These are phyloP conservation scores for Murina feae DNA, from an alignment of 2,113 vertebrate species.

Conservation along the genomic window DNA sequence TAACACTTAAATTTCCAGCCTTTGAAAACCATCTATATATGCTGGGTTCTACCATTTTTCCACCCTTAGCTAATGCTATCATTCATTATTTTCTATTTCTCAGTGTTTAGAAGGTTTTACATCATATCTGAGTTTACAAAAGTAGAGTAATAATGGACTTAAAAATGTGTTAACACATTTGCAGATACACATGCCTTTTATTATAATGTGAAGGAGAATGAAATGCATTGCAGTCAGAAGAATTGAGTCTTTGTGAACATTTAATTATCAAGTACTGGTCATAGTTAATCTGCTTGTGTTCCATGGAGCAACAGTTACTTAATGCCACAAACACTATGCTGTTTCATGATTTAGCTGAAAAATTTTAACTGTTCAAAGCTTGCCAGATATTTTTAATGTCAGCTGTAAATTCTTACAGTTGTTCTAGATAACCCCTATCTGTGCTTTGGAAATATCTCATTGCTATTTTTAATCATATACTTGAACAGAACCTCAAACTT, in stretches of 20 bases:
- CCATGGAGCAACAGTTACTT: background rate
- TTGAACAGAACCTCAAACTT: conserved; percentile 9
- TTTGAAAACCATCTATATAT: background rate
- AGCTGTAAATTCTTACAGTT: conserved; percentile 50
- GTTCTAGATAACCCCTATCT: conserved; percentile 14
- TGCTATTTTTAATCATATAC: conserved; percentile 22
- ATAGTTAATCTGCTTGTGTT: conserved; percentile 31
- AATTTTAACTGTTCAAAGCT: conserved; percentile 37
- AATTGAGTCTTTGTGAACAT: background rate
- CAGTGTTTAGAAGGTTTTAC: background rate
- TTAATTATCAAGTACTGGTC: conserved; percentile 22
- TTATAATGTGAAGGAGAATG: background rate
- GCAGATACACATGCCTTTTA: background rate
- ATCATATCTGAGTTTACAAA: conserved; percentile 34
- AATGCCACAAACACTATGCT: background rate
- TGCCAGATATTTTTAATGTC: conserved; percentile 54
- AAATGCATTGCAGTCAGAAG: conserved; percentile 5
- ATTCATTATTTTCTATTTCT: conserved; percentile 31
- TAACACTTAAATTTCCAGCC: background rate
- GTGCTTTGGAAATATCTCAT: conserved; percentile 26
- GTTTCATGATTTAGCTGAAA: conserved; percentile 37
- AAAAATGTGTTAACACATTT: background rate
- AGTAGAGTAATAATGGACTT: background rate
- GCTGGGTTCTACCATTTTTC: background rate
- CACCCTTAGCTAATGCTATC: background rate